These are phyloP conservation scores for Lethenteron reissneri DNA, from an alignment of 2,113 vertebrate species.

Conservation along the genomic window DNA sequence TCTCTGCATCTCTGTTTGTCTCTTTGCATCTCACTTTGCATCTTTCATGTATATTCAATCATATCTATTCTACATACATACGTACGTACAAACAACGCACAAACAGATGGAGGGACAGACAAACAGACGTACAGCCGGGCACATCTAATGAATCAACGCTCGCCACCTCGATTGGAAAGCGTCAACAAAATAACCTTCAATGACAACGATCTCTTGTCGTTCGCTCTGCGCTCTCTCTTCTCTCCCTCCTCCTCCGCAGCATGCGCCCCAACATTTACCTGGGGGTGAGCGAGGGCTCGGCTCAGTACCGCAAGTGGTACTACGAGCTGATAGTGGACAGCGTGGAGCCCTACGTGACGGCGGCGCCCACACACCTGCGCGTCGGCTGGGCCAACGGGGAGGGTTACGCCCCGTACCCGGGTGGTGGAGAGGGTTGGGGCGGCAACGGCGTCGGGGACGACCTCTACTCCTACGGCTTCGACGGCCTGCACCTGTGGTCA, in stretches of 20 bases:
- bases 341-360: slow-evolving; percentile 54
- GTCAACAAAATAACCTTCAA: no score
- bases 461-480: slow-evolving; percentile 73
- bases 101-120: no score
- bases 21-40: no score
- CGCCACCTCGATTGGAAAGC: no score
- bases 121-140: no score
- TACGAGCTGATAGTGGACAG: slow-evolving; percentile 78
- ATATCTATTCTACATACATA: no score
- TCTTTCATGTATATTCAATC: no score
- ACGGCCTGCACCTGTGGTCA: slow-evolving; percentile 85
- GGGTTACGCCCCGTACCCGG: slow-evolving; percentile 61
- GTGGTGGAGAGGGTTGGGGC: slow-evolving; percentile 73
- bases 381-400: slow-evolving; percentile 83
- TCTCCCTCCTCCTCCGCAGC: slow-evolving; percentile 22
- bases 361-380: slow-evolving; percentile 65
- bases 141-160: no score
- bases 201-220: no score
- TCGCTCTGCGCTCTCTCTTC: no score
- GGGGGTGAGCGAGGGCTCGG: slow-evolving; percentile 71
- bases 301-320: slow-evolving; percentile 89
- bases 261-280: slow-evolving; percentile 84
- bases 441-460: slow-evolving; percentile 80
- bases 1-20: no score
- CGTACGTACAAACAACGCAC: no score